Base-by-base conservation (phyloP, 2,888 invertebrate species). In the Oligia latruncula region DNA sequence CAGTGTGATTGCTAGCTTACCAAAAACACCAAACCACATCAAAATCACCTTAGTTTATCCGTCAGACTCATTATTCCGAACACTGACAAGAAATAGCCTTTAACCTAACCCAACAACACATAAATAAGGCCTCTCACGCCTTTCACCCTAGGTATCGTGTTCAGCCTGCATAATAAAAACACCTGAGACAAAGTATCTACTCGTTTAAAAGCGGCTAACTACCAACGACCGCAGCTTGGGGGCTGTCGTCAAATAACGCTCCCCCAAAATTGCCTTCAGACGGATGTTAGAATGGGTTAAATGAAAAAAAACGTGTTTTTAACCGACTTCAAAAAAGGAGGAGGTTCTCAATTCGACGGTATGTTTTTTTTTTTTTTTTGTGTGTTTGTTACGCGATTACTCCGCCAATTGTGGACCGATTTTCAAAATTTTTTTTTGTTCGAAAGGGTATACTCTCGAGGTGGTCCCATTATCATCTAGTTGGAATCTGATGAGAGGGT, bases 131-230 rank as follows among this genome's bases (percentile, higher is more conserved):
- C n/a, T 71, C 46, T 23, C 6, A 64, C 43, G 29, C 46, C 43
- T 71, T 55, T 46, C 60, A 60, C 15, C 84, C 40, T 11, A 71
- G 83, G 84, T 72, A 71, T 83, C 87, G 49, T 64, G 71, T 79
- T 71, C 52, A 71, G 70, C 29, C 64, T n/a, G 71, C 46, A 67
- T 80, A 82, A 87, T 85, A 82, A 87, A 82, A 74, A 13, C 89
- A 87, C 87, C 89, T 89, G 89, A 84, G 85, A 76, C 87, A 73
- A 77, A 76, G 68, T 73, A 77, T 20, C 23, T n/a, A 40, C 83
- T 17, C 73, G 71, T 78, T 84, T 67, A 74, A 80, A 77, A 77
- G 74, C 75, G 68, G 40, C 77, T 79, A 82, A 89, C 70, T 64
- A 70, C 66, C 17, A 17, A 35, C 55, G 58, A 71, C 85, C 80